Evolutionary conservation across 1,140 invertebrate species (phyloP), one percentile per base, ranked within the genome.

Genomic region (Carposina sasakii): DNA sequence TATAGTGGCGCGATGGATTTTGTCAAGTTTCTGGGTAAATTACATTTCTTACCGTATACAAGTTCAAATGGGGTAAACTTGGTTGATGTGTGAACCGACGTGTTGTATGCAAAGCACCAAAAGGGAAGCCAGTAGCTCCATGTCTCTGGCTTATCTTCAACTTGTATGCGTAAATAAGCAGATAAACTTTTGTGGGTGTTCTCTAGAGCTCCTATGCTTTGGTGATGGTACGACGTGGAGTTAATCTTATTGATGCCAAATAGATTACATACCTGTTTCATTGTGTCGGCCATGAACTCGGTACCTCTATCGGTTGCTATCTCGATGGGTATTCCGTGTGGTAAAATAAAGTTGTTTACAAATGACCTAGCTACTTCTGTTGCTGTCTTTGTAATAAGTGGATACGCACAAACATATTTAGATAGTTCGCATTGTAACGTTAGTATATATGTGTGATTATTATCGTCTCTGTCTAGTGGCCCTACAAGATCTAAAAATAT

Each of bases 371-470:
- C 19, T 19, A 39, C 36, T n/a, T 8, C 9, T 13, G 19, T 12
- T 30, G 24, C 17, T 5, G 16, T 12, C n/a, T 43, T 30, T 3
- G 41, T 16, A 2, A 16, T 5, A 10, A 43, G 15, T 16, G 41
- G 41, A 17, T 30, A 43, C 15, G 41, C 41, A 12, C 20, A n/a
- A 9, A 19, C 17, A 10, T 30, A 43, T 19, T 43, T 43, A 2
- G 41, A 2, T 19, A 43, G 26, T 3, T 43, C 41, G n/a, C 24
- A 43, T 17, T 43, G 41, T 5, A 43, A n/a, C 17, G 24, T 43
- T 20, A 43, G 13, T 12, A 43, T 43, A 30, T 43, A 43, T 12
- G n/a, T 4, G 12, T 30, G 8, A 17, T 43, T 43, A 19, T 17
- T 2, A 17, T 30, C 19, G 31, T 43, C 41, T 9, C 20, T 31